Evolutionary conservation across 1,140 invertebrate species (phyloP).

Genomic region (Lordiphosa mommai): DNA sequence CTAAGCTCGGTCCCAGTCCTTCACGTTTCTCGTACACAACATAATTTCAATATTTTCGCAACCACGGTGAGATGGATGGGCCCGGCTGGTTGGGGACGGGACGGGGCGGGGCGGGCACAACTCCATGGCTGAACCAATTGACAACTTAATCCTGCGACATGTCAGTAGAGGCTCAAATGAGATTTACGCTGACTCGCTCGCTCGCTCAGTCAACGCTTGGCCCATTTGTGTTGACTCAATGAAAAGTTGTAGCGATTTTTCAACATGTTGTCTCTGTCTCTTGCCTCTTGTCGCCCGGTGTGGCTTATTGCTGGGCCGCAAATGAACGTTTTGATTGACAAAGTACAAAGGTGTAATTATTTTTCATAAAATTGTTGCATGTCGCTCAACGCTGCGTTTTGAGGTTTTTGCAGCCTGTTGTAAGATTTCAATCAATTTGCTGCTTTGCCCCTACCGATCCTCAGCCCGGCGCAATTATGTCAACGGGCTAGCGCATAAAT

Average conservation of each 20-base stretch:
- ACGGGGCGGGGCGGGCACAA: background rate
- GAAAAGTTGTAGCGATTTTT: conserved; percentile 57
- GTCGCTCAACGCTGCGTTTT: conserved; percentile 17
- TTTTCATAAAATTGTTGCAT: conserved; percentile 66
- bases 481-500: conserved; percentile 66
- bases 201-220: conserved; percentile 28
- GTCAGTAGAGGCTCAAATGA: conserved; percentile 74
- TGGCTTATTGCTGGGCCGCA: conserved; percentile 31
- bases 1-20: conserved; percentile 40
- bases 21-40: conserved; percentile 14
- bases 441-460: conserved; percentile 5
- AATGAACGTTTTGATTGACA: conserved; percentile 66
- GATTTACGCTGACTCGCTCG: conserved; percentile 54
- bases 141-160: conserved; percentile 77
- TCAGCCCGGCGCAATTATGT: conserved; percentile 55
- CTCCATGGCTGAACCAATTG: conserved; percentile 50
- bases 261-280: conserved; percentile 46
- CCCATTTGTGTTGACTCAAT: conserved; percentile 54
- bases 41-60: conserved; percentile 74
- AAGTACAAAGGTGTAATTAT: conserved; percentile 78
- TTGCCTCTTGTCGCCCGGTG: too few relatives aligned
- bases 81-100: background rate
- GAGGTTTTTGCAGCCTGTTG: conserved; percentile 25
- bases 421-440: conserved; percentile 73
- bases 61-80: conserved; percentile 2